These are phyloP conservation scores for Trichonephila clavata DNA, from an alignment of 1,140 invertebrate species.

Conservation along the genomic window DNA sequence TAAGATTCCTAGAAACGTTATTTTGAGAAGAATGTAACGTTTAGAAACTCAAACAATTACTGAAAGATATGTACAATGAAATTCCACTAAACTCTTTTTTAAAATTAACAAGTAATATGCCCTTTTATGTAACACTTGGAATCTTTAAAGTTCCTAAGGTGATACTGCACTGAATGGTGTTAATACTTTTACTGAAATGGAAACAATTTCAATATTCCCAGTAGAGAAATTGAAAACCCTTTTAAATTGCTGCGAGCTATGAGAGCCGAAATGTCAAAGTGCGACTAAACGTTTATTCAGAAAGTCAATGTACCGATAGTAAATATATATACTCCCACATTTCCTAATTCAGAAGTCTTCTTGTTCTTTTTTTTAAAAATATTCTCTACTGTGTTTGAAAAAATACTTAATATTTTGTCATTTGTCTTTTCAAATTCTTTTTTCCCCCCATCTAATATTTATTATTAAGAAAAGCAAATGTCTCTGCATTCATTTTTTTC, in stretches of 20 bases:
- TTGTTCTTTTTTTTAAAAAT: neutral
- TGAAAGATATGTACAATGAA: too few relatives aligned
- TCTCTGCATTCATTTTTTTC: too few relatives aligned
- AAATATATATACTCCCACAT: neutral
- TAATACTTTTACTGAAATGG: neutral
- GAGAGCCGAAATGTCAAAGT: neutral
- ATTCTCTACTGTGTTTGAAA: neutral
- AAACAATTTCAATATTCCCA: neutral
- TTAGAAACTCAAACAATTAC: too few relatives aligned
- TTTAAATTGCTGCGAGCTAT: neutral
- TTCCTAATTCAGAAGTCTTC: neutral
- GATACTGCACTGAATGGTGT: neutral
- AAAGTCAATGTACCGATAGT: constrained; percentile 7
- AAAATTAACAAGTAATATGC: too few relatives aligned
- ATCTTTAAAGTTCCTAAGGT: neutral
- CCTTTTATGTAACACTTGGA: neutral
- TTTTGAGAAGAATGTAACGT: too few relatives aligned
- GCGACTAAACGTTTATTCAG: neutral
- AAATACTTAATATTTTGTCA: neutral
- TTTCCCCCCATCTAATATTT: too few relatives aligned
- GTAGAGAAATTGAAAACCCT: neutral
- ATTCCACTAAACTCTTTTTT: too few relatives aligned
- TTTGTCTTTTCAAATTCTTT: too few relatives aligned
- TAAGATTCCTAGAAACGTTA: too few relatives aligned
- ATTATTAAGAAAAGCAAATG: too few relatives aligned